Evolutionary conservation across 2,888 invertebrate genomes (phyloP).

Genomic region (Caenorhabditis wallacei): DNA sequence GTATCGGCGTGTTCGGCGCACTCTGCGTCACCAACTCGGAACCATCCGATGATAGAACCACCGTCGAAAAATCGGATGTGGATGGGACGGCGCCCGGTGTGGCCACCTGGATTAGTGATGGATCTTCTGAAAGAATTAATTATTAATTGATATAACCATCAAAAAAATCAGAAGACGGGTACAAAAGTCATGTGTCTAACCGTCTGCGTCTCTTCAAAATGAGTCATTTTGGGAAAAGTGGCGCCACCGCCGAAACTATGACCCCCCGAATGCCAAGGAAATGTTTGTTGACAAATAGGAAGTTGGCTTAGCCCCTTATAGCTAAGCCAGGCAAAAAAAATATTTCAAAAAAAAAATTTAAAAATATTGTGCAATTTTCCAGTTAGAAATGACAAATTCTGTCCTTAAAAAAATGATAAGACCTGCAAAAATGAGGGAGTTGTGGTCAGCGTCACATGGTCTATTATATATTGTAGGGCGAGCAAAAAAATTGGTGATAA

Average conservation of each 20-base stretch:
- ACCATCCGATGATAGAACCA: constrained; percentile 47
- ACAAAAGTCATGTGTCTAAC: constrained; percentile 1
- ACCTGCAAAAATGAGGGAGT: background rate
- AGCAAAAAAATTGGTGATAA: background rate
- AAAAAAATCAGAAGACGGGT: background rate
- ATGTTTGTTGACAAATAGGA: background rate
- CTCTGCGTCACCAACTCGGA: constrained; percentile 62
- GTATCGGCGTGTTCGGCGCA: constrained; percentile 69
- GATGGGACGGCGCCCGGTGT: background rate
- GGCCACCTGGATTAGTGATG: background rate
- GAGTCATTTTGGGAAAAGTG: background rate
- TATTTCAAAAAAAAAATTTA: background rate
- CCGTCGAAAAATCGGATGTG: constrained; percentile 53
- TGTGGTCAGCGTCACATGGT: constrained; percentile 2
- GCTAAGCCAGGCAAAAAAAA: background rate
- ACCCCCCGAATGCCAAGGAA: background rate
- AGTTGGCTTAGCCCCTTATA: too few relatives aligned
- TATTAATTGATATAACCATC: background rate
- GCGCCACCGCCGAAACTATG: background rate
- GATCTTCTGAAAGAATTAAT: constrained; percentile 1
- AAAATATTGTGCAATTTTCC: background rate
- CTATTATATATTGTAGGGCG: too few relatives aligned
- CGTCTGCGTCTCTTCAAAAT: background rate
- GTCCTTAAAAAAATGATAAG: background rate
- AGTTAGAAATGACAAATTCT: background rate